Conservation (phyloP, 2,797 vertebrate species). For the Pteropus rufus region DNA sequence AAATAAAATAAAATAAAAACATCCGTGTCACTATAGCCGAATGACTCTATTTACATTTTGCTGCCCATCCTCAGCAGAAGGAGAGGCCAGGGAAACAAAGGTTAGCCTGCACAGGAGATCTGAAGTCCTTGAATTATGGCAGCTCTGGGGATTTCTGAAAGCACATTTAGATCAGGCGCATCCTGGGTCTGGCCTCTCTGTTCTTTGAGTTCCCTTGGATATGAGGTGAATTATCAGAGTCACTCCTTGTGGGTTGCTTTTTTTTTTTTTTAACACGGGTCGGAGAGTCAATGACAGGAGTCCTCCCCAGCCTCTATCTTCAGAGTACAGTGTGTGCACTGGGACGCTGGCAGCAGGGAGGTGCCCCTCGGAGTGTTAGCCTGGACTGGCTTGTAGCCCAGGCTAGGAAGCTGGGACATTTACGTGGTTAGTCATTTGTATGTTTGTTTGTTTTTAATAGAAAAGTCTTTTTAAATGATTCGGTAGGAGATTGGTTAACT, state of each 20-base stretch:
- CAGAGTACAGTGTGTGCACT: background rate
- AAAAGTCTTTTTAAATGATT: background rate
- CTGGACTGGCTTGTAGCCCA: background rate
- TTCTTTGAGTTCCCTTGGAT: constrained; percentile 25
- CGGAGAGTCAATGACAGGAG: background rate
- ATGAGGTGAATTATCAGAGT: background rate
- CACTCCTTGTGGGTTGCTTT: background rate
- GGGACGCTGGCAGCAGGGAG: rapidly evolving
- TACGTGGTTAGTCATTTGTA: background rate
- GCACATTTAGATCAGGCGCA: background rate
- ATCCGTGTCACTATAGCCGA: background rate
- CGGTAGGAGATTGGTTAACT: background rate
- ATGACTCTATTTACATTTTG: background rate
- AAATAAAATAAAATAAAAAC: background rate
- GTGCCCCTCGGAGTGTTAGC: background rate
- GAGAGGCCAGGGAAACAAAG: background rate
- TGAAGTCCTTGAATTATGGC: background rate
- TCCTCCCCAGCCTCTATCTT: background rate
- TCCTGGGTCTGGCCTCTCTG: background rate
- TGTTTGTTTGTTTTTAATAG: background rate
- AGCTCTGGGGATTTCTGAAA: background rate
- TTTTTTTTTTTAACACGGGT: background rate
- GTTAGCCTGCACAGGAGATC: background rate
- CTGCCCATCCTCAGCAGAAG: background rate
- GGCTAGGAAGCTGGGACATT: background rate